These are phyloP conservation scores for Stegophylla sp. DNA, from an alignment of 2,888 invertebrate genomes.

Conservation along the genomic window DNA sequence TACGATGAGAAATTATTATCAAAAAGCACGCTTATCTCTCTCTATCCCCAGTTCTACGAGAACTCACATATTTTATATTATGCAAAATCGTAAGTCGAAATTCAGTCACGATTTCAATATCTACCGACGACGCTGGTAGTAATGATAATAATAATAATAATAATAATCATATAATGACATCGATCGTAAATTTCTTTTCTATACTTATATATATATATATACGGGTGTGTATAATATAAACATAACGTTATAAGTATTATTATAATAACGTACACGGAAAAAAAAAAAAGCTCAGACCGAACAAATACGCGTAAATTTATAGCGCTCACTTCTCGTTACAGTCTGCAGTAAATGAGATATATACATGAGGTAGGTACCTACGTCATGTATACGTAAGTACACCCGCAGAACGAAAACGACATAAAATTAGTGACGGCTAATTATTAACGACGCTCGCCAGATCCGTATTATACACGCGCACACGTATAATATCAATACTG, in stretches of 20 bases:
- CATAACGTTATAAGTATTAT: too few relatives aligned
- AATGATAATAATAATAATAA: neutral
- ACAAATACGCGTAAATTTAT: neutral
- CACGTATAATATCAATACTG: neutral
- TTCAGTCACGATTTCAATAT: constrained; percentile 34
- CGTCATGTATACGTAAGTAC: too few relatives aligned
- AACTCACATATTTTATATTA: neutral
- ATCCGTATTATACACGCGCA: neutral
- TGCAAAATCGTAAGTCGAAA: constrained; percentile 8
- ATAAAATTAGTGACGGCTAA: constrained; percentile 12
- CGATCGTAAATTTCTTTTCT: constrained; percentile 4
- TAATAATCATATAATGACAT: constrained; percentile 1
- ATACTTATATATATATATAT: too few relatives aligned
- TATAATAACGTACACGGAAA: too few relatives aligned
- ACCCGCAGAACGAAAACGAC: constrained; percentile 7
- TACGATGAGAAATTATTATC: neutral
- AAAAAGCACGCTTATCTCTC: neutral
- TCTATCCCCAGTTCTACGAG: neutral
- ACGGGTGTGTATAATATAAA: neutral
- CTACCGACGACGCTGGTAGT: neutral
- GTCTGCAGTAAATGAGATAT: neutral
- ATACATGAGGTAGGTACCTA: neutral
- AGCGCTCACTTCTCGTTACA: neutral
- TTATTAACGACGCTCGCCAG: neutral
- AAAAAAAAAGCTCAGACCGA: neutral